These are phyloP conservation scores for Nematostella vectensis DNA, from an alignment of 92 coral and sea anemone species.

Conservation along the genomic window DNA sequence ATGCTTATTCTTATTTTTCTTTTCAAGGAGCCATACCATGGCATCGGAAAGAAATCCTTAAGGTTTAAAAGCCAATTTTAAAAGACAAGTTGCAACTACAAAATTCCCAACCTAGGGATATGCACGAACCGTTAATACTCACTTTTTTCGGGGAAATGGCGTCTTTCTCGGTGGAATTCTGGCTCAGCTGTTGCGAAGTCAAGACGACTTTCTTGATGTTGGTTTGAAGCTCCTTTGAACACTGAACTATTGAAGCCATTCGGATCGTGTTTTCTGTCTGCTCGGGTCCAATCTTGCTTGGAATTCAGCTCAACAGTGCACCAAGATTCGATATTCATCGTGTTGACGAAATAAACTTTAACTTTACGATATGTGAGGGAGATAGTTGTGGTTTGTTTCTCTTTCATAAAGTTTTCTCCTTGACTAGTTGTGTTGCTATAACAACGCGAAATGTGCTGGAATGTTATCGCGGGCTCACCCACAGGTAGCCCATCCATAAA, in stretches of 20 bases:
- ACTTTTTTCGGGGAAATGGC: constrained; percentile 95
- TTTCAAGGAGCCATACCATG: too few species aligned
- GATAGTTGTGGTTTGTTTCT: too few species aligned
- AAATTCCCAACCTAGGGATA: not conserved
- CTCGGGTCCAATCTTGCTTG: constrained; percentile 89
- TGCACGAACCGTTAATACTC: constrained; percentile 13
- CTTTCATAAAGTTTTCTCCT: too few species aligned
- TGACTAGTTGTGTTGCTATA: too few species aligned
- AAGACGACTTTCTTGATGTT: constrained; percentile 64
- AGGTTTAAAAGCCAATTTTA: not conserved
- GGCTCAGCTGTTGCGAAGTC: constrained; percentile 55
- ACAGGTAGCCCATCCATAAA: too few species aligned
- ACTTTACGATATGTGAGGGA: too few species aligned
- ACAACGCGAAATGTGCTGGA: too few species aligned
- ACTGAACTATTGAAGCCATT: constrained; percentile 78
- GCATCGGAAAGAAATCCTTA: not conserved
- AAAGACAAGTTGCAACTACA: too few species aligned
- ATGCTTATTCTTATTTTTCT: too few species aligned
- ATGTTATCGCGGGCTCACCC: too few species aligned
- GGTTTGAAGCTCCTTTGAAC: constrained; percentile 72
- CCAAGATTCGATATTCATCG: constrained; percentile 98
- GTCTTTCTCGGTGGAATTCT: constrained; percentile 66
- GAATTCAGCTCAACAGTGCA: constrained; percentile 87
- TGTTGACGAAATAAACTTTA: not conserved
- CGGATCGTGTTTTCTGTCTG: constrained; percentile 84